A percentile compares a stretch with the other conserved stretches of the same genome.
These are phyloP conservation scores for Sinohyriopsis cumingii DNA, from an alignment of 2,888 invertebrate genomes.

Conservation along the genomic window DNA sequence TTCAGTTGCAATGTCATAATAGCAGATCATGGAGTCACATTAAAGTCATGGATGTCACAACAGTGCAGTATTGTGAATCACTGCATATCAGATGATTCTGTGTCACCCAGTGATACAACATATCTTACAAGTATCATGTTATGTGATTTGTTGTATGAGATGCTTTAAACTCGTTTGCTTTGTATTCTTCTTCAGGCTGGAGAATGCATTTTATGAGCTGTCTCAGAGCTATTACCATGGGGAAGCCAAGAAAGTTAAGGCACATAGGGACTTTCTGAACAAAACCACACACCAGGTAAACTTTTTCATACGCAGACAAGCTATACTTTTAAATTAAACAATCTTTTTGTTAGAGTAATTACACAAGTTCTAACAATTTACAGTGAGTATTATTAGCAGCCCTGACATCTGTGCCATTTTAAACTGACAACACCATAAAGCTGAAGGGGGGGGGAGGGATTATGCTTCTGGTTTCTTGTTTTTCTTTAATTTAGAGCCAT, in stretches of 20 bases:
- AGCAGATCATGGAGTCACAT: no score
- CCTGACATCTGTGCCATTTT: no score
- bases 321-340: not conserved
- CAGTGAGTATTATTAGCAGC: no score
- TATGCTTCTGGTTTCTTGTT: no score
- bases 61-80: no score
- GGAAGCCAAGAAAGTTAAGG: constrained; percentile 86
- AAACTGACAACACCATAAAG: no score
- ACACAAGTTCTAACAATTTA: no score
- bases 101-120: not conserved
- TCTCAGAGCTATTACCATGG: constrained; percentile 93
- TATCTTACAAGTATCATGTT: not conserved
- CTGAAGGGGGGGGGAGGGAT: no score
- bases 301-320: not conserved
- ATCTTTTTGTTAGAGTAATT: no score
- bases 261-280: constrained; percentile 91
- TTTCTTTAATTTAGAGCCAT: no score
- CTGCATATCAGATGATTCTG: not conserved
- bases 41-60: no score
- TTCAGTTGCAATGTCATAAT: no score
- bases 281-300: constrained; percentile 86
- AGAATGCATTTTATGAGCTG: constrained; percentile 94
- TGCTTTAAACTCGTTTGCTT: not conserved
- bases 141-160: not conserved
- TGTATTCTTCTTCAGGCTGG: constrained; percentile 78